These are phyloP conservation scores for Cossypha dichroa DNA, from an alignment of 2,797 vertebrate species.

Conservation along the genomic window DNA sequence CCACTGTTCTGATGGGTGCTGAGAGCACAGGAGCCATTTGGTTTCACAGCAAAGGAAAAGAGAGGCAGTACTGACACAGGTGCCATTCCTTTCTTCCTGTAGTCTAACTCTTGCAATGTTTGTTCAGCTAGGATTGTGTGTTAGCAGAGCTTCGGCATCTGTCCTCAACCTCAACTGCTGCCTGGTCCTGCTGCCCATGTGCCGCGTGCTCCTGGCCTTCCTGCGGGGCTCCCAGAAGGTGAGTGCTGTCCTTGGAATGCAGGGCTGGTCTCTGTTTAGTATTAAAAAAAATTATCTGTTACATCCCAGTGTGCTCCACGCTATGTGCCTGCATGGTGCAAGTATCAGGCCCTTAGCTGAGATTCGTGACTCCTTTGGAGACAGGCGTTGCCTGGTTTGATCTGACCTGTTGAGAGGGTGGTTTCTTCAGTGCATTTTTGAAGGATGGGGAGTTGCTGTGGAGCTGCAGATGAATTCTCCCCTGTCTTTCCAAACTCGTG, in stretches of 20 bases:
- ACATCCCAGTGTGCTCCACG: background rate
- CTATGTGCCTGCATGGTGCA: background rate
- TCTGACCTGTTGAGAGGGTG: background rate
- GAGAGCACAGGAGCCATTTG: background rate
- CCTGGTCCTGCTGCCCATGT: slow-evolving; percentile 92
- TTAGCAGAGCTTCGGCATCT: slow-evolving; percentile 94
- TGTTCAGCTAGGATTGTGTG: slow-evolving; percentile 92
- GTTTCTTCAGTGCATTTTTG: background rate
- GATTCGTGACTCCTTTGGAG: background rate
- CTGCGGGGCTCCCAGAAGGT: slow-evolving; percentile 88
- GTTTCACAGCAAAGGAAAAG: background rate
- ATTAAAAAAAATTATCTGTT: background rate
- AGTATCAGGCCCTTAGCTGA: background rate
- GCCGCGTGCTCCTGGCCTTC: slow-evolving; percentile 86
- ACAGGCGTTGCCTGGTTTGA: background rate
- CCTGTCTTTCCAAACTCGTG: background rate
- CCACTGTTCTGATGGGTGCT: background rate
- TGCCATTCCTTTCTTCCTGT: background rate
- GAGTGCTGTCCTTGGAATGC: background rate
- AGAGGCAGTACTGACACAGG: background rate
- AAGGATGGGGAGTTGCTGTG: background rate
- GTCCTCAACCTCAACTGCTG: slow-evolving; percentile 97
- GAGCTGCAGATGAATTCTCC: background rate
- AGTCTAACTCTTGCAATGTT: slow-evolving; percentile 74
- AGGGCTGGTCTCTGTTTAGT: background rate